Evolutionary conservation across 2,113 vertebrate species (phyloP), one percentile per base, ranked within the genome.

Genomic region (Myrmecobius fasciatus): DNA sequence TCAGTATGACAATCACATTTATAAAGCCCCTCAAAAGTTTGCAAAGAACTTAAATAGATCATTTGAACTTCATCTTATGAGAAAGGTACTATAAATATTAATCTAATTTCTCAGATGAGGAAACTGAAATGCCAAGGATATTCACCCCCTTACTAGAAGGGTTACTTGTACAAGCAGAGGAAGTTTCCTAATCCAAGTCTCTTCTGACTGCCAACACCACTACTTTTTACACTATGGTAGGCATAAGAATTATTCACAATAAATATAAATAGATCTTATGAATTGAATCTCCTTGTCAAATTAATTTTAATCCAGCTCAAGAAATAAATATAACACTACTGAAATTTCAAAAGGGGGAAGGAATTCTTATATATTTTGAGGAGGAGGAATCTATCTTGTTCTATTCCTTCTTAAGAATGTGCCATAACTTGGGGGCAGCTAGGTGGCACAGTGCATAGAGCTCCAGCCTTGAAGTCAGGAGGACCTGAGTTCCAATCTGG

Each of bases 291-390:
- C 6, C 43, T 1, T 60, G 54, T 26, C 8, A 92, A 9, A 51
- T 94, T 28, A 89, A 94, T 53, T 89, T 12, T 12, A 94, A 17
- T 94, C 83, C 4, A 56, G 11, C 48, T 54, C 17, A 83, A 93
- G 56, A 95, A 92, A 60, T 75, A 43, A 26, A 26, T 48, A 49
- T 20, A 31, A 22, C 36, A 92, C 28, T 53, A 20, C 25, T 17
- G 26, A 92, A 8, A 90, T 56, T n/a, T 46, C 25, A 92, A 94
- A 89, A 92, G 91, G 53, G 8, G 54, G 2, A 46, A 47, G 22
- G 22, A 56, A 83, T 91, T 89, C 67, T 46, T 91, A 36, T 92
- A 89, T 91, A 89, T 52, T 43, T 91, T 25, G 22, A 28, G 53
- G 17, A 9, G n/a, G 36, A 5, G 10, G 51, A 88, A 48, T 75